These are phyloP conservation scores for Aptenodytes forsteri DNA, from an alignment of 2,113 vertebrate genomes.

Conservation along the genomic window DNA sequence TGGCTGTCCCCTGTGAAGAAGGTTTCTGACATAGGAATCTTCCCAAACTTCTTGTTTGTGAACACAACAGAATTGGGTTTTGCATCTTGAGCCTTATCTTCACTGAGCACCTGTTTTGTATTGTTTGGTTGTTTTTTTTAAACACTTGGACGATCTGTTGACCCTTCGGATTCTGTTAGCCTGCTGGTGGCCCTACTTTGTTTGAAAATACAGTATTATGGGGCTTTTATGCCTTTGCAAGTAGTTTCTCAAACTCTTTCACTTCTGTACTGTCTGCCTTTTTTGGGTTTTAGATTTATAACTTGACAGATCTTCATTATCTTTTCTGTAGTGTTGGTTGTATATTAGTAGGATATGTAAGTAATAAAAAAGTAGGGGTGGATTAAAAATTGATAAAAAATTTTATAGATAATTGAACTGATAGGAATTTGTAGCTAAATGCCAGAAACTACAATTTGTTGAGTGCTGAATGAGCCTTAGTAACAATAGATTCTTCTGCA, in stretches of 20 bases:
- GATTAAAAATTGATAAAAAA: background rate
- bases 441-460: background rate
- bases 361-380: background rate
- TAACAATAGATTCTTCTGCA: background rate
- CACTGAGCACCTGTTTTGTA: background rate
- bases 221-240: background rate
- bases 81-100: background rate
- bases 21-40: background rate
- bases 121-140: background rate
- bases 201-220: background rate
- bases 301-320: background rate
- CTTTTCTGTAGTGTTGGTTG: background rate
- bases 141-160: background rate
- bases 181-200: background rate
- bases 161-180: background rate
- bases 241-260: background rate
- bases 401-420: background rate
- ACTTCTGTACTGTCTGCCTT: background rate
- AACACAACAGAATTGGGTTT: background rate
- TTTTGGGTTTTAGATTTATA: background rate
- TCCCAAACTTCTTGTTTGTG: background rate
- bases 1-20: background rate
- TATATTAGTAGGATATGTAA: background rate
- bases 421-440: background rate
- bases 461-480: background rate